phyloP scores from a whole-genome alignment of 2,113 vertebrate species.

The Psilopogon haemacephalus region DNA sequence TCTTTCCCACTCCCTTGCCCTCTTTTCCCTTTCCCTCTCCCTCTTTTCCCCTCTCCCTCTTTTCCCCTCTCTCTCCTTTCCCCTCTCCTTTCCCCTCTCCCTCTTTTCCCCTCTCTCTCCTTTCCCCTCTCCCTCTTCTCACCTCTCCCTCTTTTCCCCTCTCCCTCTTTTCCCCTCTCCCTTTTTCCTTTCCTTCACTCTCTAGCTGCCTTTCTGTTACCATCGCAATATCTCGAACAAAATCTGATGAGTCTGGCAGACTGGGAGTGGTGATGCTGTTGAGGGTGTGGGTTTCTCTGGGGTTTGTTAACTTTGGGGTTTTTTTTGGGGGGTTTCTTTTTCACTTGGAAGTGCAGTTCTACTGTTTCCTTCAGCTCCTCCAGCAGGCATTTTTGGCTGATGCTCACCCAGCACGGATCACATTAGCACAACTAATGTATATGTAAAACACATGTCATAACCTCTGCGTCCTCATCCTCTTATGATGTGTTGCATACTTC shows the following conservation, averaged over 20 bases:
- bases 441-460: constrained; percentile 17
- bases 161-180: no score
- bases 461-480: constrained; percentile 11
- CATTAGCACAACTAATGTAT: neutral
- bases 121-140: no score
- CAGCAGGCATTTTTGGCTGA: neutral
- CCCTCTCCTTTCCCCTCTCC: no score
- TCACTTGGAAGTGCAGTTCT: neutral
- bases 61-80: no score
- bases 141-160: no score
- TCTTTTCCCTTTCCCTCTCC: no score
- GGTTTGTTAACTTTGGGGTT: neutral
- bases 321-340: neutral
- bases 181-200: no score
- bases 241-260: neutral
- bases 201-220: neutral
- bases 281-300: neutral
- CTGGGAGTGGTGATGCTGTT: neutral
- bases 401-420: neutral
- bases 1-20: no score
- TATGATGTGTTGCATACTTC: neutral
- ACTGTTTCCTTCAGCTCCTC: neutral
- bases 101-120: no score
- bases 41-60: no score
- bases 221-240: neutral